Base-by-base conservation (phyloP, 1,140 invertebrate genomes). In the Aphidius gifuensis region DNA sequence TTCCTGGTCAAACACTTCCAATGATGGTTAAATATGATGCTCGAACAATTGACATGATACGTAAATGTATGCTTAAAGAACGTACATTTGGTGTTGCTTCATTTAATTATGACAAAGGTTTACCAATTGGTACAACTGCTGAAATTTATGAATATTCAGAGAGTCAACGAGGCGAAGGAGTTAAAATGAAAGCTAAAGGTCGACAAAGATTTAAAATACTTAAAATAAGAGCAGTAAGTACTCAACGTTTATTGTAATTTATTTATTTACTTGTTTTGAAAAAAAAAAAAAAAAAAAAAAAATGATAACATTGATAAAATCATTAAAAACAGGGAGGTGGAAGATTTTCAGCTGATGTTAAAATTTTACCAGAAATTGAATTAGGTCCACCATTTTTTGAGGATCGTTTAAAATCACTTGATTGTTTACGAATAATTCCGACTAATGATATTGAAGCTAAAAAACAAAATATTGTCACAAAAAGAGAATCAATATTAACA, bases 1-100 rank as follows among this genome's bases (percentile, higher is more conserved):
- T 91, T 61, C 90, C 90, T 38, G 89, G 89, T 6, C 88, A 91
- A 74, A 89, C 85, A 32, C 74, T 92, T 39, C 90, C 90, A 2
- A 81, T 92, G 23, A 85, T 87, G 64, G 23, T 32, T 32, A 79
- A 89, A n/a, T 85, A 83, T 64, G 81, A 84, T 47, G 71, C 76
- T 39, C 73, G 78, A 39, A 79, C 77, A 46, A 82, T 86, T 43
- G 77, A 83, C 44, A 86, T 87, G 85, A 71, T 86, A 44, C 78
- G 78, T 62, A 73, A 74, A n/a, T 82, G 83, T 58, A 82, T 88
- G 32, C 73, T 81, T 23, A 80, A 79, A 38, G 82, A 88, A 68
- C 78, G 82, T 43, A 87, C 86, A 21, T 87, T 90, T 74, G 88
- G 87, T 9, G 79, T 87, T 46, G 80, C 87, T 11, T 83, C 82